Evolutionary conservation across 2,797 vertebrate species (phyloP).

Genomic region (Enteromius argenteus): DNA sequence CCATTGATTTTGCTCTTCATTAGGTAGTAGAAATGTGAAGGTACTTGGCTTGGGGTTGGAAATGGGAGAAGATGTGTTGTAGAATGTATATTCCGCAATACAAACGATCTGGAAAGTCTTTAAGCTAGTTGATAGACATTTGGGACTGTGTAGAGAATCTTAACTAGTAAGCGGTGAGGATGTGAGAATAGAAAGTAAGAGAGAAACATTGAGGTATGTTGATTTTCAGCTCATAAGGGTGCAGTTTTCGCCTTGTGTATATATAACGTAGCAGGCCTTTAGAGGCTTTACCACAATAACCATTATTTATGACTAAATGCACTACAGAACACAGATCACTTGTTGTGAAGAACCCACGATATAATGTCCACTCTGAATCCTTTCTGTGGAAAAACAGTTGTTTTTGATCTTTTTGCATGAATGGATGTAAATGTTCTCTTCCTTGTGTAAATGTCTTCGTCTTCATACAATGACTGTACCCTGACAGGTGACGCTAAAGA

Average conservation of each 20-base stretch:
- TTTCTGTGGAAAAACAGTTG: conserved; percentile 44
- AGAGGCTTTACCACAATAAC: conserved; percentile 55
- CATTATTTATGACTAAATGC: conserved; percentile 62
- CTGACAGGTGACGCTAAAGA: conserved; percentile 50
- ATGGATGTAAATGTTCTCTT: conserved; percentile 55
- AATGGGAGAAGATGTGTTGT: background rate
- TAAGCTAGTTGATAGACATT: conserved; percentile 32
- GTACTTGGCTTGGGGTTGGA: conserved; percentile 44
- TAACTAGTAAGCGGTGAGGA: background rate
- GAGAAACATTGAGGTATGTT: conserved; percentile 17
- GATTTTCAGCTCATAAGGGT: conserved; percentile 36
- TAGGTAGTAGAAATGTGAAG: conserved; percentile 24
- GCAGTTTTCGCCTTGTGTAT: conserved; percentile 55
- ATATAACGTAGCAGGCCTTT: conserved; percentile 58
- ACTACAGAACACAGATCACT: conserved; percentile 45
- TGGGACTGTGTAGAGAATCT: conserved; percentile 20
- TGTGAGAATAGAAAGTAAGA: background rate
- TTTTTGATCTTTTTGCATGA: conserved; percentile 56
- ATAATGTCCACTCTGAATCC: conserved; percentile 42
- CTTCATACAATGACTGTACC: conserved; percentile 37
- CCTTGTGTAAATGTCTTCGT: conserved; percentile 52
- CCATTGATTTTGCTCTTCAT: conserved; percentile 10
- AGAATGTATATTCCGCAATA: conserved; percentile 27
- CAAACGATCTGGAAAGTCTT: conserved; percentile 12
- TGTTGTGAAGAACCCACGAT: conserved; percentile 50